Base-by-base conservation (phyloP, 2,888 invertebrate genomes). In the Anoplius nigerrimus region DNA sequence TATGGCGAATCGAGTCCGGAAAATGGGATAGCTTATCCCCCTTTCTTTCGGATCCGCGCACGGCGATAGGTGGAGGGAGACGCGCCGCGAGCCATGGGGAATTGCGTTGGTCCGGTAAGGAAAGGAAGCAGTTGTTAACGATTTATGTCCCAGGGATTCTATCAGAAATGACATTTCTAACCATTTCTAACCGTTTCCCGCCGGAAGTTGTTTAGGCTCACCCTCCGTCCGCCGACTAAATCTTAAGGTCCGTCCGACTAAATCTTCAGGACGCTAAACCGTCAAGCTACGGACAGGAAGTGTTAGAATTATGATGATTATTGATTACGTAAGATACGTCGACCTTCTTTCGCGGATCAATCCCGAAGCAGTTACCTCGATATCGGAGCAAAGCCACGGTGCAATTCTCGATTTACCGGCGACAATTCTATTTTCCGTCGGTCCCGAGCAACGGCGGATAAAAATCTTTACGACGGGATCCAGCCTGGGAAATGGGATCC, bases 41-140 rank as follows among this genome's bases (percentile, higher is more conserved):
- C 53, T 58, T 58, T 58, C 58, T 34, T 45, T 43, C 53, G 22
- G 62, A 55, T 15, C 16, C 16, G 11, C 42, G 43, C 11, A 18
- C 20, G 16, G 57, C 16, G 42, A 18, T 42, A 43, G 16, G 21
- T 2, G 8, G 60, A 56, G 62, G 64, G 48, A 18, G 4, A 45
- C 45, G 45, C 16, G 48, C 5, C 16, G n/a, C 16, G 48, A 48
- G 34, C 34, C 6, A 34, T 11, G 34, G 24, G 24, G 24, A 24
- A 24, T 24, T 24, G 24, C 24, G 24, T 24, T n/a, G 24, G 24
- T 69, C 63, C 72, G 78, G 74, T 81, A 84, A 80, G 85, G 87
- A 88, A 88, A 87, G 88, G 87, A 87, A 87, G 82, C 78, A 79
- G 74, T 73, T 66, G 75, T n/a, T n/a, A n/a, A n/a, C n/a, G n/a